Conservation (phyloP, 2,888 invertebrate genomes). For the Creontiades dilutus region DNA sequence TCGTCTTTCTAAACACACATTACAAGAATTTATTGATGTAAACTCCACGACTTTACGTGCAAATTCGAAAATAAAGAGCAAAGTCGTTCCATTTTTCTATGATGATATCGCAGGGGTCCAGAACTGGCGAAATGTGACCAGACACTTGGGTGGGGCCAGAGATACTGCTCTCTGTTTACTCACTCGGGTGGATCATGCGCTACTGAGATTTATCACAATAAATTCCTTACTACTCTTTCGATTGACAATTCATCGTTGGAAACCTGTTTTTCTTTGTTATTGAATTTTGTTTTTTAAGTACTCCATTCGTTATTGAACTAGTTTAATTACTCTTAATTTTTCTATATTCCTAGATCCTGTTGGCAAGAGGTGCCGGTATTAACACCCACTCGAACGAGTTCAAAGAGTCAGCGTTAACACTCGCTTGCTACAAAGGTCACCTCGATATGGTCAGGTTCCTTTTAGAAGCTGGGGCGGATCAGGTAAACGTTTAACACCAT, state of each 20-base stretch:
- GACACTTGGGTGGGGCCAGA: conserved; percentile 24
- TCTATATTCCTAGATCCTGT: conserved; percentile 82
- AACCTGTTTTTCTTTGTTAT: too few relatives aligned
- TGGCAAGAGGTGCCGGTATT: conserved; percentile 96
- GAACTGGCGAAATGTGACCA: conserved; percentile 63
- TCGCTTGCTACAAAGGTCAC: conserved; percentile 97
- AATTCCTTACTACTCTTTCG: too few relatives aligned
- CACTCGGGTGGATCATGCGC: conserved; percentile 47
- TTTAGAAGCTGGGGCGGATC: conserved; percentile 95
- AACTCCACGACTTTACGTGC: too few relatives aligned
- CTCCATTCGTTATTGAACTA: neutral
- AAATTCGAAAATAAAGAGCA: neutral
- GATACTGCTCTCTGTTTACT: conserved; percentile 60
- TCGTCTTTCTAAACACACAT: too few relatives aligned
- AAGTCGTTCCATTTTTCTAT: neutral
- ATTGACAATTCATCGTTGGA: too few relatives aligned
- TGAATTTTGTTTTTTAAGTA: neutral
- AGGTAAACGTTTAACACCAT: conserved; percentile 78
- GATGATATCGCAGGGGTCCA: conserved; percentile 66
- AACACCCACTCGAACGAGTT: conserved; percentile 99
- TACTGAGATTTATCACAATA: conserved; percentile 2
- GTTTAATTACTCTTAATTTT: neutral
- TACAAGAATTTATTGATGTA: too few relatives aligned
- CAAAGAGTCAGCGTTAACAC: conserved; percentile 97
- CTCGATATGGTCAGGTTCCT: conserved; percentile 98